Evolutionary conservation across 1,140 invertebrate species (phyloP), one percentile per base, ranked within the genome.

Genomic region (Drosophila simulans): DNA sequence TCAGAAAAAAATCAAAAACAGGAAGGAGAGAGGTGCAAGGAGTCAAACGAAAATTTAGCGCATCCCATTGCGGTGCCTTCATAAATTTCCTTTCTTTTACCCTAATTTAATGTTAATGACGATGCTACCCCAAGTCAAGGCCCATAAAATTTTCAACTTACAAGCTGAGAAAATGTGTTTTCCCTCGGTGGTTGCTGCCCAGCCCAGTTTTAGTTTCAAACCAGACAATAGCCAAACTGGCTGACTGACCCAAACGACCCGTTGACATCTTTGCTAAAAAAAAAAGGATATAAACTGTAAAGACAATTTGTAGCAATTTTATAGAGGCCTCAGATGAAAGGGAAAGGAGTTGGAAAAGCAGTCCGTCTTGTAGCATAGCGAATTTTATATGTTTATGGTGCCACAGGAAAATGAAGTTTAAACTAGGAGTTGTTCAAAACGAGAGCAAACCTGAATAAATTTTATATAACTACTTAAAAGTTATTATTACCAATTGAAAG

Each of bases 91-190:
- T 49, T 70, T 88, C 64, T 75, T 76, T 77, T 83, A 88, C 84
- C 79, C 84, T 86, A 86, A 86, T 86, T 88, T 86, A 70, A 65
- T 77, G 66, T 65, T 63, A 65, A 69, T 88, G 81, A 84, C 79
- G 81, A 72, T 83, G 79, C 80, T 73, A 76, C 76, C 66, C 66
- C 73, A 57, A 79, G 82, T 88, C 70, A 79, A 77, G 83, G 79
- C 79, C 79, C 83, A 88, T 83, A 82, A 88, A 88, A 88, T 79
- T 34, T 54, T 66, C 83, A 83, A 77, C 84, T 88, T 88, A 88
- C 83, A 88, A 88, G 79, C 83, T 88, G 83, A 88, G 83, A 88
- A 88, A 88, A 88, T 88, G 76, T 59, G 39, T 58, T 52, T 74
- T 64, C 58, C 62, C 37, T 55, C 39, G 77, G 77, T 73, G 71